Percentiles rank a stretch among this genome's conserved stretches.
Conservation (phyloP, 2,888 invertebrate genomes). For the Cheilosia soror region DNA sequence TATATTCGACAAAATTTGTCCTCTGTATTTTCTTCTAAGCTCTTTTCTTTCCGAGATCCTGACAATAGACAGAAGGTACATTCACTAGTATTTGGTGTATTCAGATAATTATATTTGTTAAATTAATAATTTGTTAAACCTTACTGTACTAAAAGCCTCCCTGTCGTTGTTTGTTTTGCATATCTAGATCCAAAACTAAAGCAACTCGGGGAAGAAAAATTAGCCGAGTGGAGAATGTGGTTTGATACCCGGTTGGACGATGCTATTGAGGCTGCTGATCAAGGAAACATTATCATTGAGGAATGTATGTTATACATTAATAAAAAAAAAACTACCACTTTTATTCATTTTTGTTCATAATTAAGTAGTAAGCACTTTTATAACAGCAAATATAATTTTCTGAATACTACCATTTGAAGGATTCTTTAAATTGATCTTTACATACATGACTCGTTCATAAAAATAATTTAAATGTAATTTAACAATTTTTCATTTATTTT, state of each 20-base stretch:
- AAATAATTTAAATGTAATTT: slow-evolving; percentile 3
- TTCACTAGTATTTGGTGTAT: slow-evolving; percentile 52
- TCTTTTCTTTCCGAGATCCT: too few species aligned
- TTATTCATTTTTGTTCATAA: slow-evolving; percentile 33
- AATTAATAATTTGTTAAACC: slow-evolving; percentile 22
- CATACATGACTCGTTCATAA: neutral
- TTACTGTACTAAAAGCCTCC: slow-evolving; percentile 46
- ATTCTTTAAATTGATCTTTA: slow-evolving; percentile 6
- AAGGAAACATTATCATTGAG: slow-evolving; percentile 82
- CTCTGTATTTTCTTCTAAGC: too few species aligned
- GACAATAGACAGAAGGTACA: neutral
- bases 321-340: slow-evolving; percentile 29
- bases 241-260: slow-evolving; percentile 92
- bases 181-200: slow-evolving; percentile 91
- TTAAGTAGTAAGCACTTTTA: slow-evolving; percentile 30
- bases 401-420: slow-evolving; percentile 66
- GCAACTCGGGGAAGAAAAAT: slow-evolving; percentile 89
- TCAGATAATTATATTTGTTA: slow-evolving; percentile 74
- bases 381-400: slow-evolving; percentile 70
- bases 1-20: too few species aligned
- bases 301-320: slow-evolving; percentile 81
- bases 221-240: slow-evolving; percentile 90
- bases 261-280: slow-evolving; percentile 92
- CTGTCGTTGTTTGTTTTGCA: slow-evolving; percentile 73
- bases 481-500: slow-evolving; percentile 38